phyloP scores from a whole-genome alignment of 2,888 invertebrate genomes.

The Hanleya hanleyi region DNA sequence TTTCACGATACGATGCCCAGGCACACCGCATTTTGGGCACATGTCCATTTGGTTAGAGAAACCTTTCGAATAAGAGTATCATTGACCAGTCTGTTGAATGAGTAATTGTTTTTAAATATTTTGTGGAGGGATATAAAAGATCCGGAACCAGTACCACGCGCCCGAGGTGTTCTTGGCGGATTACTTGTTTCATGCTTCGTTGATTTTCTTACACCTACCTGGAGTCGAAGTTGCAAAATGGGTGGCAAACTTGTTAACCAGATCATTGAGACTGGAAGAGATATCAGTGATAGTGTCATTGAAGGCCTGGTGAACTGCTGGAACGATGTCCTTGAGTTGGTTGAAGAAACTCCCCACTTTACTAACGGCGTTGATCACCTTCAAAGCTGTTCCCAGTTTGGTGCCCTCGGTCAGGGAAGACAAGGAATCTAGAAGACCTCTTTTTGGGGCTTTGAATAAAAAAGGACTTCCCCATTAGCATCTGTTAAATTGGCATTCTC shows the following conservation, averaged over 20 bases:
- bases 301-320: constrained; percentile 11
- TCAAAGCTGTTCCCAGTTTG: constrained; percentile 12
- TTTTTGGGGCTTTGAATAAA: not conserved
- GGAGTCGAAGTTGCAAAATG: not conserved
- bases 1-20: no score
- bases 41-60: no score
- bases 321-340: constrained; percentile 8
- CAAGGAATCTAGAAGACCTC: constrained; percentile 3
- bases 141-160: no score
- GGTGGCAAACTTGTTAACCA: not conserved
- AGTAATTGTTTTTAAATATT: no score
- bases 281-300: constrained; percentile 11
- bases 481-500: no score
- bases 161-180: no score
- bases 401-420: not conserved
- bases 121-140: no score
- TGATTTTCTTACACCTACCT: no score
- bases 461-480: not conserved
- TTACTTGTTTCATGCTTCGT: no score
- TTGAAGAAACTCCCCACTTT: constrained; percentile 11
- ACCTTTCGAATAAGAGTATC: no score
- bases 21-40: no score
- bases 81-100: no score
- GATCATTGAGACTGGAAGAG: not conserved
- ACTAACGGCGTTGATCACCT: constrained; percentile 11